phyloP scores from a whole-genome alignment of 2,797 vertebrate genomes.

The Sebastes trivittatus region DNA sequence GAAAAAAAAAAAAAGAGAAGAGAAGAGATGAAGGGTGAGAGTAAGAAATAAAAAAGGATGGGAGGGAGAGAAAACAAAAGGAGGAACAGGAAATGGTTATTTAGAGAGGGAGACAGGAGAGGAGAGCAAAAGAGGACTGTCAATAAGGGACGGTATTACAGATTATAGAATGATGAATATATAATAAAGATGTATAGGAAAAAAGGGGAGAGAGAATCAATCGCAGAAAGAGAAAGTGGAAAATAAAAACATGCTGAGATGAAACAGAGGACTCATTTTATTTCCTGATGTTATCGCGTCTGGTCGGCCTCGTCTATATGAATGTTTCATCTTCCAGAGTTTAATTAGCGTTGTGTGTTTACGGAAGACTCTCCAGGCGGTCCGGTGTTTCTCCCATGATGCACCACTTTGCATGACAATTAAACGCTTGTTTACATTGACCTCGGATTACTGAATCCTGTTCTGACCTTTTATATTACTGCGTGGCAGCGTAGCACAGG shows the following conservation, averaged over 20 bases:
- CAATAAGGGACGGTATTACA: neutral
- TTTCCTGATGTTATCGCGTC: neutral
- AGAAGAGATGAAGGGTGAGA: neutral
- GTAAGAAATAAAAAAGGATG: neutral
- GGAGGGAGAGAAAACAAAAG: neutral
- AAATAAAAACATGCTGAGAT: neutral
- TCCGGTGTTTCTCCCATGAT: constrained; percentile 20
- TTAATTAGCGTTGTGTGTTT: constrained; percentile 26
- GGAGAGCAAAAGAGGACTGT: neutral
- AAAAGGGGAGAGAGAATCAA: neutral
- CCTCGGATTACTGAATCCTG: neutral
- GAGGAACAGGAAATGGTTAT: neutral
- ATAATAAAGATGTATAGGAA: neutral
- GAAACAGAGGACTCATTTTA: constrained; percentile 22
- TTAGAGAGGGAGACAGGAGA: neutral
- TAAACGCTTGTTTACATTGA: neutral
- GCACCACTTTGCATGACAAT: constrained; percentile 6
- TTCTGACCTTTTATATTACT: neutral
- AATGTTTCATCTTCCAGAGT: constrained; percentile 36
- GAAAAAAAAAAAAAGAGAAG: neutral
- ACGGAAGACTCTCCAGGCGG: neutral
- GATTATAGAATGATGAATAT: neutral
- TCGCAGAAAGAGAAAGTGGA: neutral
- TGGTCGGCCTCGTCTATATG: neutral
- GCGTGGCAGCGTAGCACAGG: neutral